A percentile compares a stretch with the other conserved stretches of the same genome.
Evolutionary conservation across 2,888 invertebrate genomes (phyloP).

Genomic region (Mesodorylaimus sp.): DNA sequence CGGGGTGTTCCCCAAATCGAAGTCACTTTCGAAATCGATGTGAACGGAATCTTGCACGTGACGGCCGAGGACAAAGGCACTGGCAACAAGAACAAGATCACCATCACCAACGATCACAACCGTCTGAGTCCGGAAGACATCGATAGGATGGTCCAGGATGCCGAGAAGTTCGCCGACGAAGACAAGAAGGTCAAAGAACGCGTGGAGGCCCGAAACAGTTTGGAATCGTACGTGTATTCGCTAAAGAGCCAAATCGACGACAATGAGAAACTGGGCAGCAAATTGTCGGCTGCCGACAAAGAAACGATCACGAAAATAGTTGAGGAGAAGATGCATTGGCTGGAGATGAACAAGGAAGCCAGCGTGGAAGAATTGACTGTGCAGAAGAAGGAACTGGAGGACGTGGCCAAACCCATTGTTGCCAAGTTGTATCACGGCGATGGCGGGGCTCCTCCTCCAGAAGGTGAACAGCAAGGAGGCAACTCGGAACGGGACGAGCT

Average conservation of each 20-base stretch:
- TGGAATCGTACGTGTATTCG: conserved; percentile 87
- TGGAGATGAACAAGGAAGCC: conserved; percentile 78
- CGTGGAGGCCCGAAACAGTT: conserved; percentile 62
- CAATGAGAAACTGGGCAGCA: conserved; percentile 82
- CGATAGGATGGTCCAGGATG: conserved; percentile 96
- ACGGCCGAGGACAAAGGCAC: conserved; percentile 98
- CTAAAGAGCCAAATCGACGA: conserved; percentile 84
- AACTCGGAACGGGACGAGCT: conserved; percentile 75
- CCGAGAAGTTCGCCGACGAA: no score
- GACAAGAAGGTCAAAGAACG: conserved; percentile 54
- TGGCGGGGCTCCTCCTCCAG: conserved; percentile 43
- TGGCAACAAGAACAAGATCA: conserved; percentile 87
- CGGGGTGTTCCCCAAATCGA: no score
- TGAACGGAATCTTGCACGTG: no score
- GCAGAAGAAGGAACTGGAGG: conserved; percentile 76
- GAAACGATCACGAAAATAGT: conserved; percentile 71
- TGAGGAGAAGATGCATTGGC: conserved; percentile 86
- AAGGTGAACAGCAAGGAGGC: conserved; percentile 46
- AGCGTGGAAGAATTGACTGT: conserved; percentile 76
- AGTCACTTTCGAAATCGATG: no score
- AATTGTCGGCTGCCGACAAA: conserved; percentile 30
- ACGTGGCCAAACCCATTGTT: conserved; percentile 83
- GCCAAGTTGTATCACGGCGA: conserved; percentile 75
- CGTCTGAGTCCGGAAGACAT: conserved; percentile 94
- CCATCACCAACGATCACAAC: no score